These are phyloP conservation scores for Zapornia atra DNA, from an alignment of 2,113 vertebrate species.

Conservation along the genomic window DNA sequence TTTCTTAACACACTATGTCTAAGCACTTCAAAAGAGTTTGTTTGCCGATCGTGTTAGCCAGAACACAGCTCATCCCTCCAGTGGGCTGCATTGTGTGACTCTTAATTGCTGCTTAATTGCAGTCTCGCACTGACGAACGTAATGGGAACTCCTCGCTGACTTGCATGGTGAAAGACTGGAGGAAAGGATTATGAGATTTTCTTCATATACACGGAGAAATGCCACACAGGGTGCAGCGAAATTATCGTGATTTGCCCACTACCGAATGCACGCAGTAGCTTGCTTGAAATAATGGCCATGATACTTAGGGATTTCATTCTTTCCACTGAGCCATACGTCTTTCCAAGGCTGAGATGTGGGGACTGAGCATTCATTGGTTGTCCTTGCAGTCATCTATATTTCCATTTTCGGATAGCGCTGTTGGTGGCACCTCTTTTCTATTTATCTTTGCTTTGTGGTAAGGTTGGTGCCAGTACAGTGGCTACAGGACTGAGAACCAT, in stretches of 20 bases:
- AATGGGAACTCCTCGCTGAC: neutral
- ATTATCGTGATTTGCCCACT: neutral
- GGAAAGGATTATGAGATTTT: constrained; percentile 27
- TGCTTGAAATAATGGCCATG: neutral
- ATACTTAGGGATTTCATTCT: neutral
- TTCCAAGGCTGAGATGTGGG: neutral
- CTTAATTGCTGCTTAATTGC: constrained; percentile 34
- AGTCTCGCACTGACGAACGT: neutral
- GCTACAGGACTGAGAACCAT: neutral
- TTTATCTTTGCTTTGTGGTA: neutral
- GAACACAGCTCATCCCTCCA: neutral
- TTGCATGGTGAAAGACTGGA: neutral
- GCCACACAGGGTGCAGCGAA: neutral
- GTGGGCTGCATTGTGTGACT: neutral
- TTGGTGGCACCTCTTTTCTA: neutral
- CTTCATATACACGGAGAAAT: neutral
- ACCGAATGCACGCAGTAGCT: fast-evolving
- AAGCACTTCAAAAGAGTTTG: constrained; percentile 5
- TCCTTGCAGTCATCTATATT: neutral
- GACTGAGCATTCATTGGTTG: neutral
- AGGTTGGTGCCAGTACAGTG: neutral
- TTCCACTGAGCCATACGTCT: neutral
- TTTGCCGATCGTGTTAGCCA: neutral
- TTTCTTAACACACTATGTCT: neutral
- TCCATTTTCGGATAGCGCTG: neutral